phyloP scores from a whole-genome alignment of 1,140 invertebrate genomes.

The fruit fly (Drosophila melanogaster) region Release_6_plus_ISO1_MT NC_004354.4:563501-564000 shows the following conservation, averaged over 20 bases:
- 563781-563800: constrained; percentile 40
- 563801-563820: constrained; percentile 5
- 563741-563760: constrained; percentile 9
- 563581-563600: no score
- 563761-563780: constrained; percentile 31
- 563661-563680: constrained; percentile 4
- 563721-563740: constrained; percentile 20
- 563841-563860: constrained; percentile 2
- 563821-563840: background rate
- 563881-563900: background rate
- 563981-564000: background rate
- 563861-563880: constrained; percentile 31
- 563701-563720: constrained; percentile 14
- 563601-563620: constrained; percentile 33
- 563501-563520: constrained; percentile 10
- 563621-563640: constrained; percentile 29
- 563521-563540: no score
- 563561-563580: no score
- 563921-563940: constrained; percentile 37
- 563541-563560: no score
- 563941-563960: constrained; percentile 20
- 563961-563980: constrained; percentile 9
- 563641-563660: constrained; percentile 30
- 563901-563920: constrained; percentile 30
- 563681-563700: background rate